Conservation (phyloP, 2,113 vertebrate species). For the Hemichromis elongatus region DNA sequence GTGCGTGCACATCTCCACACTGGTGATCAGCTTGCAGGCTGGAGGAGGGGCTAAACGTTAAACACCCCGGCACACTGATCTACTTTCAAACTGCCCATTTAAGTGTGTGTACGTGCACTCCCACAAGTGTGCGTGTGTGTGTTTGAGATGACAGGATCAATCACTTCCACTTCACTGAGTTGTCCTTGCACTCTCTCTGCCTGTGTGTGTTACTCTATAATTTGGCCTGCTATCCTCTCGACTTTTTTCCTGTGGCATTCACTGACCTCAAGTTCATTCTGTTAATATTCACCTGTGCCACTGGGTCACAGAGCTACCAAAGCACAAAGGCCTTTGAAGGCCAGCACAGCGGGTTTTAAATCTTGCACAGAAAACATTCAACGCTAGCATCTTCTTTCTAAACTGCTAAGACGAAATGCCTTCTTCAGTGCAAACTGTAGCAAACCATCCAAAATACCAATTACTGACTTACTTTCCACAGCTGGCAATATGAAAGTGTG, state of each 20-base stretch:
- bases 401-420: not conserved
- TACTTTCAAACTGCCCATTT: constrained; percentile 54
- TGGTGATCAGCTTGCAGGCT: constrained; percentile 32
- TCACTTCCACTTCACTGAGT: constrained; percentile 49
- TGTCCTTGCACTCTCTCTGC: constrained; percentile 46
- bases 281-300: not conserved
- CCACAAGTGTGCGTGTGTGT: not conserved
- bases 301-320: not conserved
- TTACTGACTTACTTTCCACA: constrained; percentile 45
- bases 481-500: constrained; percentile 24
- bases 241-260: not conserved
- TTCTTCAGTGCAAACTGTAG: constrained; percentile 20
- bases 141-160: constrained; percentile 60
- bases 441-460: constrained; percentile 16
- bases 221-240: not conserved
- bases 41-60: constrained; percentile 43
- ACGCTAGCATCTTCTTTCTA: not conserved
- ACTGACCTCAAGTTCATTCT: constrained; percentile 25
- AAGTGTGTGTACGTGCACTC: not conserved
- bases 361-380: not conserved
- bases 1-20: not conserved
- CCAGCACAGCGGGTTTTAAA: not conserved
- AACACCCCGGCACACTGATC: constrained; percentile 47
- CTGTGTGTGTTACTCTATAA: constrained; percentile 11
- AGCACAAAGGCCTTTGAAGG: not conserved